Evolutionary conservation across 2,888 invertebrate genomes (phyloP), one percentile per base, ranked within the genome.

Genomic region (Dichetophora obliterata): DNA sequence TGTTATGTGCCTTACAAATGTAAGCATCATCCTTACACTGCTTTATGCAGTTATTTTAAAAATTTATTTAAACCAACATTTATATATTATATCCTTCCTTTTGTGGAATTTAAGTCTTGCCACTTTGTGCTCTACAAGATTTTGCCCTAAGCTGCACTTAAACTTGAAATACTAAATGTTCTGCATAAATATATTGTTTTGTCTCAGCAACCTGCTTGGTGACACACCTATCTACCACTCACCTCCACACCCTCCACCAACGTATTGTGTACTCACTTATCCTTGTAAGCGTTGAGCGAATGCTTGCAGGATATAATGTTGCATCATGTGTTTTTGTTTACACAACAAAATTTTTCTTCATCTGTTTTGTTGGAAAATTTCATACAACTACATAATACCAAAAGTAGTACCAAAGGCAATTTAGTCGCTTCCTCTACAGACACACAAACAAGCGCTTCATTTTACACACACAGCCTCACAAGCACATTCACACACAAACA

Each of bases 261-360:
- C 1, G 3, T 22, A 59, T 22, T 24, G 27, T 9, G 9, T 24
- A 19, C 24, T 59, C 16, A 59, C 57, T 24, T 24, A 59, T 54
- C 54, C 54, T 22, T 22, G 54, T 22, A 19, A 54, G 43, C 43
- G 43, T 43, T 43, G 43, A 43, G 43, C 43, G 43, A 54, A 19
- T 54, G 19, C 19, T 37, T 37, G 37, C 65, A 37, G 34, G 31
- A 34, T 37, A 65, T 65, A 65, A 65, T 31, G 31, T 37, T 34
- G 37, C 65, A 65, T 34, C 65, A 65, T 59, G 27, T 59, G 59
- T 59, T 59, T 59, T 59, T 59, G 59, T 59, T 59, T 59, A 59
- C 24, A 59, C 11, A 59, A 59, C 59, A 59, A 59, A 24, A 22
- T 59, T 59, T 59, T 59, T 16, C 9, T 43, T 43, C 6, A 43